Percentiles rank a stretch among this genome's conserved stretches.
Conservation (phyloP, 2,888 invertebrate species). For the Mythimna loreyi region DNA sequence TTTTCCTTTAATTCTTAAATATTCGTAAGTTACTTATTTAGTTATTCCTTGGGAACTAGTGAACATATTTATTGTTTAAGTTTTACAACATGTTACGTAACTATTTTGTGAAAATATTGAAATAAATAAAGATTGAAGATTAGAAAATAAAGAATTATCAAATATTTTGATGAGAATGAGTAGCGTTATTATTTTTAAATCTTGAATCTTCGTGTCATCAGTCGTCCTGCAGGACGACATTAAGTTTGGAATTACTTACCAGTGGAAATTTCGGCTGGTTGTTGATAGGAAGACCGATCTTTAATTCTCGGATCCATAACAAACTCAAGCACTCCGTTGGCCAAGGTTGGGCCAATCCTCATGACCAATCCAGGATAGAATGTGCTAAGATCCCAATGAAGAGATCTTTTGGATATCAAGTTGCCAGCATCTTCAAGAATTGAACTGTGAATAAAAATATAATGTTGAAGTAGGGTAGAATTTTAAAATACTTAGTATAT, state of each 20-base stretch:
- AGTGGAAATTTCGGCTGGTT: conserved; percentile 91
- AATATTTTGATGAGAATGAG: no score
- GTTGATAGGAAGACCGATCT: conserved; percentile 88
- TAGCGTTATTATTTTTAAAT: no score
- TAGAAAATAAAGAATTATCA: no score
- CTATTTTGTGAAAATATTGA: no score
- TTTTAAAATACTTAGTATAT: not conserved
- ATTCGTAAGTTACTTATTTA: no score
- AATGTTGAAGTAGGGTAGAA: not conserved
- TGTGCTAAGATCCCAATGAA: conserved; percentile 94
- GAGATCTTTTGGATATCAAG: conserved; percentile 93
- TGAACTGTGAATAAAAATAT: conserved; percentile 80
- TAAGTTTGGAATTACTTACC: conserved; percentile 81
- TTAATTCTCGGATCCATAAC: conserved; percentile 92
- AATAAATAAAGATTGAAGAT: no score
- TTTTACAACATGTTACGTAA: no score
- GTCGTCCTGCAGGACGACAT: no score
- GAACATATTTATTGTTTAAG: no score
- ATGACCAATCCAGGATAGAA: conserved; percentile 94
- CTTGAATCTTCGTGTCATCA: no score
- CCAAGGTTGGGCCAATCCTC: conserved; percentile 93
- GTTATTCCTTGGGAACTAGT: no score
- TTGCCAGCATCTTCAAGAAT: conserved; percentile 93
- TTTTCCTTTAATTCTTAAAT: no score
- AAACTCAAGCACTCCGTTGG: conserved; percentile 94